Evolutionary conservation across 2,797 vertebrate species (phyloP), one percentile per base, ranked within the genome.

Genomic region (Darevskia mixta): DNA sequence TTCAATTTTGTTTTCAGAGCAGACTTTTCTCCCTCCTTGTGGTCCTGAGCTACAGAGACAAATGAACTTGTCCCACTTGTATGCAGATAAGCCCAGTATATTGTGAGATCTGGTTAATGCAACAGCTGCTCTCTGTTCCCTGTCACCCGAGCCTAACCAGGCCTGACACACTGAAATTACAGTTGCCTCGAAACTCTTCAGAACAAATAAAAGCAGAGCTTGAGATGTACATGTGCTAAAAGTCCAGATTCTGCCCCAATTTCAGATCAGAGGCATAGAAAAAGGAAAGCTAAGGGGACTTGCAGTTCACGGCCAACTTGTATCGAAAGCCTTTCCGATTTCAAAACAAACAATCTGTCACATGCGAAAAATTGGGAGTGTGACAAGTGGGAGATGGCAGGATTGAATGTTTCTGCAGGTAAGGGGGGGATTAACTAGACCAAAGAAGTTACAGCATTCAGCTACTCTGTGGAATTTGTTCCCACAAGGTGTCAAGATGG

Each of bases 61-160:
- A 89, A 82, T 89, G 88, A 90, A 83, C 72, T 1, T 92, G 72
- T 58, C 67, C 92, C 85, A 83, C 80, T 3, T 91, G 49, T 88
- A n/a, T 88, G 88, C 77, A 94, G 87, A 92, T 38, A 91, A 83
- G 91, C 85, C 84, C 0, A 0, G 87, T 83, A 38, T n/a, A 64
- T 7, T 1, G 0, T 38, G 86, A 92, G 94, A 41, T 18, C 86
- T 82, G 73, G 73, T 45, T 35, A 67, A 32, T 35, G 25, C 3
- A 88, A 35, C 87, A 71, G 79, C 83, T 83, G 92, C 55, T 92
- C 0, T 4, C 89, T 13, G 1, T 90, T 41, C 79, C 73, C 41
- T 92, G 25, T 87, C 78, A 86, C 75, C 92, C 10, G 86, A 73
- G 32, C 79, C 38, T 87, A 82, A 93, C 88, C 78, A 71, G 90